These are phyloP conservation scores for Urechis unicinctus DNA, from an alignment of 2,888 invertebrate species.

Conservation along the genomic window DNA sequence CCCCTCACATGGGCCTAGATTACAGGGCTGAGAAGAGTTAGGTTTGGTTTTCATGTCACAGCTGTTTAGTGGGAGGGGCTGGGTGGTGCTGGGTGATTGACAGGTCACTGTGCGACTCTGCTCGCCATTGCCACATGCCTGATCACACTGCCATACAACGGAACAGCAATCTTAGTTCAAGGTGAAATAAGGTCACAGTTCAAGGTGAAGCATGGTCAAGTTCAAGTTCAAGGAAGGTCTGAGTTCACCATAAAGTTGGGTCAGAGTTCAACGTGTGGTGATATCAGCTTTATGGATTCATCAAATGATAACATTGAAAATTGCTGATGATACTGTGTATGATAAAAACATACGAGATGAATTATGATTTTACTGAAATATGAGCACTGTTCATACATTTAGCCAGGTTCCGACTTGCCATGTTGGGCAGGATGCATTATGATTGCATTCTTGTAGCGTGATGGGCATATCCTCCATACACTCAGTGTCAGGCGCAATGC, in stretches of 20 bases:
- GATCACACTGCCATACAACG: slow-evolving; percentile 65
- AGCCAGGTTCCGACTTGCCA: no score
- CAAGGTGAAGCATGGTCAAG: not conserved
- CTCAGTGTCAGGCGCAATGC: no score
- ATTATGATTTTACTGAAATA: no score
- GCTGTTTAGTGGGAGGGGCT: not conserved
- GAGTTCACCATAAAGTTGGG: not conserved
- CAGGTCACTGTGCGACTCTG: slow-evolving; percentile 63
- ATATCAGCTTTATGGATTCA: no score
- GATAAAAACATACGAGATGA: no score
- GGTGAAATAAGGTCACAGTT: not conserved
- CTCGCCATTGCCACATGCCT: slow-evolving; percentile 89
- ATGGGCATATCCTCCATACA: no score
- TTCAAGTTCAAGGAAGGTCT: not conserved
- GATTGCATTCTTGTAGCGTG: no score
- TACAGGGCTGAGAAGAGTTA: slow-evolving; percentile 6
- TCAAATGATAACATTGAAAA: no score
- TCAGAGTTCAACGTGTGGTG: no score
- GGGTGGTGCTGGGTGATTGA: slow-evolving; percentile 9
- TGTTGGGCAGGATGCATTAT: no score
- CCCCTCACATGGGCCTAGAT: slow-evolving; percentile 69
- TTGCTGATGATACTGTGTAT: no score
- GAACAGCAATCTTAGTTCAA: not conserved
- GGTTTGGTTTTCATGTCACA: slow-evolving; percentile 11
- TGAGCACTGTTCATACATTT: no score